These are phyloP conservation scores for Biston stratarius DNA, from an alignment of 2,888 invertebrate species.

Conservation along the genomic window DNA sequence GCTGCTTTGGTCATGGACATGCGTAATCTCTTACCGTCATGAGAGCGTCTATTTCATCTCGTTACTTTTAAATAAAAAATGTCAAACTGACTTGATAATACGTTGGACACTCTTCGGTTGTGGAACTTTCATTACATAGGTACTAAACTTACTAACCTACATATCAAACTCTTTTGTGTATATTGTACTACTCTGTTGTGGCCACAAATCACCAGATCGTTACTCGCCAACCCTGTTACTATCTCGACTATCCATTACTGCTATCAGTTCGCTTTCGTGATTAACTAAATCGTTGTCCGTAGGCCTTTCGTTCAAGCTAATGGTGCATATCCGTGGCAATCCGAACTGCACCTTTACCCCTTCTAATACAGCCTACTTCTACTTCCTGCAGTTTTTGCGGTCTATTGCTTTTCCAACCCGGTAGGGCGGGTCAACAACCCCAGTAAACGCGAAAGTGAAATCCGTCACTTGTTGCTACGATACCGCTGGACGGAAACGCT, in stretches of 20 bases:
- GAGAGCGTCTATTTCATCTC: too few relatives aligned
- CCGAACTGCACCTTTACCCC: conserved; percentile 35
- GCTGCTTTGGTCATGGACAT: too few relatives aligned
- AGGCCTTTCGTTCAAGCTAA: conserved; percentile 35
- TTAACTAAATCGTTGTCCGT: conserved; percentile 53
- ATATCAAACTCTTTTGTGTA: not conserved
- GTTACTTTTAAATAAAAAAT: too few relatives aligned
- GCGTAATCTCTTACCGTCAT: too few relatives aligned
- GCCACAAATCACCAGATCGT: not conserved
- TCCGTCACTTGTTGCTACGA: conserved; percentile 75
- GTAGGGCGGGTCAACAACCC: conserved; percentile 63
- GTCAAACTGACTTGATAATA: too few relatives aligned
- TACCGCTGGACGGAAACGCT: conserved; percentile 64
- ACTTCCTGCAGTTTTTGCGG: conserved; percentile 46
- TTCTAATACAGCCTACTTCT: conserved; percentile 41
- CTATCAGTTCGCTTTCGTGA: conserved; percentile 55
- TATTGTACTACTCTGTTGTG: not conserved
- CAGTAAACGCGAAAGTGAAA: conserved; percentile 73
- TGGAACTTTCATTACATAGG: too few relatives aligned
- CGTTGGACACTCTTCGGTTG: too few relatives aligned
- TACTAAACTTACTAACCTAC: not conserved
- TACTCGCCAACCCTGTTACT: conserved; percentile 33
- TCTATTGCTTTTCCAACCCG: conserved; percentile 53
- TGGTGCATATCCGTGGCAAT: conserved; percentile 21
- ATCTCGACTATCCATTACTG: conserved; percentile 46